phyloP scores from a whole-genome alignment of 2,888 invertebrate species.

The Eilema caniola region DNA sequence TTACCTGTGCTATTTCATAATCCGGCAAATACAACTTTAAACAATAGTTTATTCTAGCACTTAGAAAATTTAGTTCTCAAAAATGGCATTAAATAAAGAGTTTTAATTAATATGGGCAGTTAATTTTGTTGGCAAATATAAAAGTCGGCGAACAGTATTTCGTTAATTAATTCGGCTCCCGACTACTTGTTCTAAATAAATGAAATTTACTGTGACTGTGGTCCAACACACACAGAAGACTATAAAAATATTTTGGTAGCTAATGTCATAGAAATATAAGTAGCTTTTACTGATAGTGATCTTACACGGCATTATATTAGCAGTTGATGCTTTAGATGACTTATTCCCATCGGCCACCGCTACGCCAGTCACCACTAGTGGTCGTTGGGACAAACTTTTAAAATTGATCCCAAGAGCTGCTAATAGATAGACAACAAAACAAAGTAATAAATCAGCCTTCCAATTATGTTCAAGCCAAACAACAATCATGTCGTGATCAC shows the following conservation, averaged over 20 bases:
- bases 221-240: not conserved
- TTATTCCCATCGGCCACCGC: too few relatives aligned
- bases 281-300: too few relatives aligned
- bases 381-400: too few relatives aligned
- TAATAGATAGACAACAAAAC: too few relatives aligned
- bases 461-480: not conserved
- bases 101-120: slow-evolving; percentile 50
- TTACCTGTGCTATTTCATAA: too few relatives aligned
- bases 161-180: slow-evolving; percentile 35
- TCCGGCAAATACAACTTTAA: not conserved
- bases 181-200: slow-evolving; percentile 30
- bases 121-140: slow-evolving; percentile 50
- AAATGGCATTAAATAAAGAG: slow-evolving; percentile 28
- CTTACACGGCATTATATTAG: not conserved
- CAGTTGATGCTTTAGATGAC: too few relatives aligned
- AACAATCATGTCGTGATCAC: not conserved
- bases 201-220: slow-evolving; percentile 6
- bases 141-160: slow-evolving; percentile 41
- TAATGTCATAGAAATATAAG: too few relatives aligned
- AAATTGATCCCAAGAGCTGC: too few relatives aligned
- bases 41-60: slow-evolving; percentile 7
- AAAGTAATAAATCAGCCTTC: not conserved
- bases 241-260: not conserved
- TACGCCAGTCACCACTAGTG: too few relatives aligned
- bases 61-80: too few relatives aligned